phyloP scores from a whole-genome alignment of 2,113 vertebrate species.

The Emberiza fucata region DNA sequence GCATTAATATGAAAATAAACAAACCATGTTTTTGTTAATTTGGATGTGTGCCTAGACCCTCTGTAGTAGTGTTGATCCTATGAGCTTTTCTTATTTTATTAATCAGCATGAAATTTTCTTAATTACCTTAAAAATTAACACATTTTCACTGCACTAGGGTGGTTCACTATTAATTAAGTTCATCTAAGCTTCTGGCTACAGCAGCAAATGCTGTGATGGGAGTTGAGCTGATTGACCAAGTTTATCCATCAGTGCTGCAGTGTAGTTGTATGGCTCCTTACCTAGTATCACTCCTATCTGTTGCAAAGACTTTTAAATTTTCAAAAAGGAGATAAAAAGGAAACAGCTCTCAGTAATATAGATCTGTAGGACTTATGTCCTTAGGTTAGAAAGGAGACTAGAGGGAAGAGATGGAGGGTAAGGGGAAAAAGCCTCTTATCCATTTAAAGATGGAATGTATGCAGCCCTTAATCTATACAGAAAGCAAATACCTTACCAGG shows the following conservation, averaged over 20 bases:
- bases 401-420: neutral
- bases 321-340: neutral
- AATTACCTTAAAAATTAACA: constrained; percentile 10
- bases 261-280: neutral
- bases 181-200: neutral
- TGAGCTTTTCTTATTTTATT: neutral
- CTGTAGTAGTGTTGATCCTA: neutral
- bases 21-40: neutral
- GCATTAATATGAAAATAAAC: neutral
- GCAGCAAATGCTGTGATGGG: neutral
- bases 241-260: neutral
- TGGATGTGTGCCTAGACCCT: neutral
- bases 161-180: neutral
- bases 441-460: neutral
- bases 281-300: neutral
- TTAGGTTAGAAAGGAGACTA: neutral
- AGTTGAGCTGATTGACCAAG: neutral
- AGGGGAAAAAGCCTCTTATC: neutral
- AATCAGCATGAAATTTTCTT: neutral
- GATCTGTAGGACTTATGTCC: neutral
- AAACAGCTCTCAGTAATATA: neutral
- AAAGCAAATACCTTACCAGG: neutral
- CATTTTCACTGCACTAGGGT: neutral
- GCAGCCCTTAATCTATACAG: neutral
- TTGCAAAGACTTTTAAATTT: neutral